These are phyloP conservation scores for Synanthedon myopaeformis DNA, from an alignment of 2,888 invertebrate genomes.

Conservation along the genomic window DNA sequence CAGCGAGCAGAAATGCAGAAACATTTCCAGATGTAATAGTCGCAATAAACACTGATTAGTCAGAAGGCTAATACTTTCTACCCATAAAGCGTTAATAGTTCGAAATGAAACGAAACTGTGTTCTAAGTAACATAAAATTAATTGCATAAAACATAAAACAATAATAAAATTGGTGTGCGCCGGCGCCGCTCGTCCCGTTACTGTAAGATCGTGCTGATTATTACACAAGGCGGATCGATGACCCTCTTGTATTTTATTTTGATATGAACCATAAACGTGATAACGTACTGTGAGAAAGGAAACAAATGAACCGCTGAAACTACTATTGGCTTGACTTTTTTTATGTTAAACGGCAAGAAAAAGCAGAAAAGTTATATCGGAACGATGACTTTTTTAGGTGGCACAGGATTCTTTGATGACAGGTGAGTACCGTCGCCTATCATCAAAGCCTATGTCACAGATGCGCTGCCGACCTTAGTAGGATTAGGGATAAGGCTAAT, in stretches of 20 bases:
- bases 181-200: constrained; percentile 35
- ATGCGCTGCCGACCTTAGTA: too few species aligned
- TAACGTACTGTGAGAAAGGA: background rate
- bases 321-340: too few species aligned
- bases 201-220: constrained; percentile 12
- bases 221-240: constrained; percentile 3
- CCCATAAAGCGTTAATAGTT: background rate
- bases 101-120: background rate
- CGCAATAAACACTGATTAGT: background rate
- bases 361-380: too few species aligned
- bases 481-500: too few species aligned
- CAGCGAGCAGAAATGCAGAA: too few species aligned
- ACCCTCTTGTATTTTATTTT: background rate
- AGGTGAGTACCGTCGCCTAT: too few species aligned
- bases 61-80: background rate
- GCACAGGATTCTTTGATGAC: too few species aligned
- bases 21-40: background rate
- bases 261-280: background rate
- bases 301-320: background rate
- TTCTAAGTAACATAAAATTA: constrained; percentile 22
- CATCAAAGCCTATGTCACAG: too few species aligned
- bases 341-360: too few species aligned
- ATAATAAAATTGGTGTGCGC: constrained; percentile 26
- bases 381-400: too few species aligned
- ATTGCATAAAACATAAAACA: constrained; percentile 40